Base-by-base conservation (phyloP, 2,797 vertebrate genomes). In the Toxotes lorentzi region DNA sequence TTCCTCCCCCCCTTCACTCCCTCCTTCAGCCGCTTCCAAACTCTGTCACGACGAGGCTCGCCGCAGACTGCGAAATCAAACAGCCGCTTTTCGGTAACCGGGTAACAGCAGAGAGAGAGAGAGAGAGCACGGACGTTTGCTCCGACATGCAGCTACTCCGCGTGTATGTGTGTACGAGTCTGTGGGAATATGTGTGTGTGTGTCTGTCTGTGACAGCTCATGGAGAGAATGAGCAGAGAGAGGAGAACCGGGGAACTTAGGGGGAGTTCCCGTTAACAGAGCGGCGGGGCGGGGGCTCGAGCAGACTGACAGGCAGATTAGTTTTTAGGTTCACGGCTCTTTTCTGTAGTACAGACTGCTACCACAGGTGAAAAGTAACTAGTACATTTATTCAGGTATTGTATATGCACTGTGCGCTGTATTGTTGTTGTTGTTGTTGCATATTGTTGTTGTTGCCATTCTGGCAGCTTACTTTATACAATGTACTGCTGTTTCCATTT, bases 1-100 rank as follows among this genome's bases (percentile, higher is more conserved):
- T 64, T 50, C 51, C 21, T 5, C 30, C 10, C 27, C 64, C 1
- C 21, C 24, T 48, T 6, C 19, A 1, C 17, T 3, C 73, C 81
- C 82, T 78, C 84, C 81, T 85, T 48, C 84, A 68, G 74, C 58
- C 73, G 80, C 23, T 69, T 80, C 81, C 84, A 82, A 89, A 93
- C 91, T 92, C 89, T 79, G 91, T 92, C 92, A 92, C 93, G 92
- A 94, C 93, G 75, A 78, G 76, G 78, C 73, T 87, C 89, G 84
- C 87, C 83, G 89, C 91, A 75, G 83, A 78, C 86, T 63, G 84
- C 81, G 76, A 59, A 76, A 75, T 1, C 67, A 53, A 78, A 75
- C 70, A 13, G 72, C 24, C 82, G 88, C 88, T 82, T 57, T 57
- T 16, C 89, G 57, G 81, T 81, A 54, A 74, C 83, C 70, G 71